Evolutionary conservation across 2,888 invertebrate species (phyloP), one percentile per base, ranked within the genome.

Genomic region (Ochropleura leucogaster): DNA sequence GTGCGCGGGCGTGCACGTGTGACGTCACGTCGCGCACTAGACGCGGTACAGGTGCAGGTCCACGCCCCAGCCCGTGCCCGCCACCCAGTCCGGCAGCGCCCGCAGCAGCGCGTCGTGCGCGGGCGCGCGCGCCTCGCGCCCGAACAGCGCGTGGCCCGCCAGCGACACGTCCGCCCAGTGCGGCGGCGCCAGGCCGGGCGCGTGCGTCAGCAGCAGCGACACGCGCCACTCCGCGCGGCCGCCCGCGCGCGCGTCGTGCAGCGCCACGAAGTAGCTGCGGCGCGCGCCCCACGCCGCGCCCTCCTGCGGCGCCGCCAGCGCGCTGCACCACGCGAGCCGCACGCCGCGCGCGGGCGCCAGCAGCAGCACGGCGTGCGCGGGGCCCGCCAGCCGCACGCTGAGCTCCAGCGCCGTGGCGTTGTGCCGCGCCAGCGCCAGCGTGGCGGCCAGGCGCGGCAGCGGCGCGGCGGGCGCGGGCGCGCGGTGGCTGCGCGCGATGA

Each of bases 31-130:
- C 30, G 30, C 30, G 55, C 68, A 10, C 67, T 75, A 59, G 6
- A 68, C 30, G 44, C 65, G 67, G 77, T 76, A 97, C 10, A 98
- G 97, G 85, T 97, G 97, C 90, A 97, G 97, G 68, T 97, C 97
- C 4, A 98, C 97, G 76, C 97, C 97, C 98, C 98, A 98, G 80
- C 97, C 97, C 53, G 97, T 97, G 72, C 97, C 97, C 70, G 97
- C 97, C 49, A 97, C 96, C 97, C 97, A 97, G 0, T 94, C 88
- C 53, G 98, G 98, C 90, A 98, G 97, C 86, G 97, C 95, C 18
- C 89, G 90, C 82, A 97, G 92, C 83, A 98, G 96, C 90, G 42
- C 78, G 14, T 10, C 55, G 75, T 88, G 98, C 95, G 79, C 96
- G 89, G 55, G 88, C 12, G 97, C 96, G 67, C 93, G 94, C 90